A percentile compares a stretch with the other conserved stretches of the same genome.
phyloP scores from a whole-genome alignment of 2,113 vertebrate species.

The Felis catus region DNA sequence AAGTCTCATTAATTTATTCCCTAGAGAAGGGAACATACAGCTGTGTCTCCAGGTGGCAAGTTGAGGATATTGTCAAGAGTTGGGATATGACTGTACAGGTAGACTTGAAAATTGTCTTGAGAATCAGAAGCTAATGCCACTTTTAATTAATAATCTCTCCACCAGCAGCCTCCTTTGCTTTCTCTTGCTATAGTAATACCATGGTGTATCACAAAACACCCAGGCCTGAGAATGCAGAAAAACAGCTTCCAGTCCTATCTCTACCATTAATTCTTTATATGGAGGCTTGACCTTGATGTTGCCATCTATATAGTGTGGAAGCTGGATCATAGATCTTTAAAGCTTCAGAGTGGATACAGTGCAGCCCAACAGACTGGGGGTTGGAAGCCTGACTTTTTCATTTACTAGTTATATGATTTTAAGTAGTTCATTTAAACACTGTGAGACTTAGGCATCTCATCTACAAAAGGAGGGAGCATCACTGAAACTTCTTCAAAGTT shows the following conservation, averaged over 20 bases:
- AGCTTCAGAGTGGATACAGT: neutral
- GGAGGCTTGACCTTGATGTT: neutral
- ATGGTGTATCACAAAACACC: neutral
- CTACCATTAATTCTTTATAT: neutral
- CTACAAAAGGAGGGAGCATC: neutral
- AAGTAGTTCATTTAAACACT: neutral
- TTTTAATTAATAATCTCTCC: conserved; percentile 82
- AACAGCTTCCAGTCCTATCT: neutral
- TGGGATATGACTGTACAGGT: conserved; percentile 74
- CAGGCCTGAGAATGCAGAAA: neutral
- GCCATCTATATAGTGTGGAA: neutral
- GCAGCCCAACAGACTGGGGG: neutral
- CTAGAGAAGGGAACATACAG: conserved; percentile 72
- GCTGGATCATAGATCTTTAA: too few species aligned
- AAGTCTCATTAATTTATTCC: conserved; percentile 76
- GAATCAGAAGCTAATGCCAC: conserved; percentile 81
- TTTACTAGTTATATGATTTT: neutral
- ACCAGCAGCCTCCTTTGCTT: conserved; percentile 75
- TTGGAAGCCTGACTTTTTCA: neutral
- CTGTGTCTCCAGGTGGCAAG: conserved; percentile 78
- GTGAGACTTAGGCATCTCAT: neutral
- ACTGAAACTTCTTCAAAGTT: neutral
- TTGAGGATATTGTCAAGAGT: conserved; percentile 80
- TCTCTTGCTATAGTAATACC: conserved; percentile 62
- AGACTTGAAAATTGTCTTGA: conserved; percentile 76